phyloP scores from a whole-genome alignment of 2,797 vertebrate genomes.

The Myotis daubentonii region DNA sequence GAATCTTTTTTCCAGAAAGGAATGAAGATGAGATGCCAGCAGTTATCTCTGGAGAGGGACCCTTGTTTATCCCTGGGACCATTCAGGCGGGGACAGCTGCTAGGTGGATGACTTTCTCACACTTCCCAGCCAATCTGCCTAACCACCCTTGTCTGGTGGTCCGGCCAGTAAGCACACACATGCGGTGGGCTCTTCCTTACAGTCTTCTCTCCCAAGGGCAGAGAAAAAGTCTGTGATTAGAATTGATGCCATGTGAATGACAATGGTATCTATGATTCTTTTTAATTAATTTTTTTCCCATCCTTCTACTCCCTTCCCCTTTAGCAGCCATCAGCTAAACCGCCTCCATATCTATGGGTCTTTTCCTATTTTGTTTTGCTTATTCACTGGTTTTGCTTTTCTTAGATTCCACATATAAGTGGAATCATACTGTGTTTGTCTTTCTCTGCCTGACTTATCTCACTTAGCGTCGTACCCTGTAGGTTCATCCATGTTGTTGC shows the following conservation, averaged over 20 bases:
- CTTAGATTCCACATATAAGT: background rate
- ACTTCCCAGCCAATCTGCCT: slow-evolving; percentile 54
- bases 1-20: slow-evolving; percentile 49
- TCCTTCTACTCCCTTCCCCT: background rate
- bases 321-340: background rate
- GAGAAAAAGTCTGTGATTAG: background rate
- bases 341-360: background rate
- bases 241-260: background rate
- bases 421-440: background rate
- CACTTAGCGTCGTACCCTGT: background rate
- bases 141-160: background rate
- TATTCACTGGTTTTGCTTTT: background rate
- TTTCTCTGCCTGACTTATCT: background rate
- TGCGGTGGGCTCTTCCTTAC: background rate
- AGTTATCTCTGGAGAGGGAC: slow-evolving; percentile 67
- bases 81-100: slow-evolving; percentile 68
- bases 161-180: too few species aligned
- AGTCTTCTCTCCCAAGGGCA: background rate
- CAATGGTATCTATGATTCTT: background rate
- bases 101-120: slow-evolving; percentile 66
- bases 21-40: slow-evolving; percentile 70
- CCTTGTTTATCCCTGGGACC: slow-evolving; percentile 55
- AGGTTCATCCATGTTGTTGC: background rate
- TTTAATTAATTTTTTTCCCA: background rate
- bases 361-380: background rate